Conservation (phyloP, 2,888 invertebrate genomes). For the Oxycera nigricornis region DNA sequence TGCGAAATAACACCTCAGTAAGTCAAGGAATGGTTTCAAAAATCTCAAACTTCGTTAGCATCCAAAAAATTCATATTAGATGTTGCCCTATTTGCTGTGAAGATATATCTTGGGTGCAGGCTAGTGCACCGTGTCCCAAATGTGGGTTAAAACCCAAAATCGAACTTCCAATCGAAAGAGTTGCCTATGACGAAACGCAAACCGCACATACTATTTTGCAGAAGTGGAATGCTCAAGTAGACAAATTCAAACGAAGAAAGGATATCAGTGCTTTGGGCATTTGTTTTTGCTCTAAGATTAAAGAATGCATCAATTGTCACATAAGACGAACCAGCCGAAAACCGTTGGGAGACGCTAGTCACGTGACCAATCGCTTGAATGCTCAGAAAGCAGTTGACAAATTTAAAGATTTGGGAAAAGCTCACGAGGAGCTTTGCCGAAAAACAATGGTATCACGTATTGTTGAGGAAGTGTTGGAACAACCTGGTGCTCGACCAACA, state of each 20-base stretch:
- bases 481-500: neutral
- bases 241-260: conserved; percentile 9
- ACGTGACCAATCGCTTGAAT: neutral
- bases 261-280: conserved; percentile 13
- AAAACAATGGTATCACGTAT: neutral
- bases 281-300: neutral
- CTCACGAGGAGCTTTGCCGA: neutral
- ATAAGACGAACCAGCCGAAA: neutral
- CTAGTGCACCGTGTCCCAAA: conserved; percentile 3
- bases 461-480: conserved; percentile 4
- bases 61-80: neutral
- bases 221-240: conserved; percentile 1
- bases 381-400: neutral
- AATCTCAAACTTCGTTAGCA: neutral
- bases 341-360: neutral
- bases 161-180: neutral
- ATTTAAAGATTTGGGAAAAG: neutral
- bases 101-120: conserved; percentile 13
- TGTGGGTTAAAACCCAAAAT: conserved; percentile 20
- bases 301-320: conserved; percentile 32
- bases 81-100: conserved; percentile 29
- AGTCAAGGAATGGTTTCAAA: too few species aligned
- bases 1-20: neutral
- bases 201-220: neutral
- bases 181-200: conserved; percentile 7